Evolutionary conservation across 1,140 invertebrate species (phyloP), one percentile per base, ranked within the genome.

Genomic region (Ceratina japonica): DNA sequence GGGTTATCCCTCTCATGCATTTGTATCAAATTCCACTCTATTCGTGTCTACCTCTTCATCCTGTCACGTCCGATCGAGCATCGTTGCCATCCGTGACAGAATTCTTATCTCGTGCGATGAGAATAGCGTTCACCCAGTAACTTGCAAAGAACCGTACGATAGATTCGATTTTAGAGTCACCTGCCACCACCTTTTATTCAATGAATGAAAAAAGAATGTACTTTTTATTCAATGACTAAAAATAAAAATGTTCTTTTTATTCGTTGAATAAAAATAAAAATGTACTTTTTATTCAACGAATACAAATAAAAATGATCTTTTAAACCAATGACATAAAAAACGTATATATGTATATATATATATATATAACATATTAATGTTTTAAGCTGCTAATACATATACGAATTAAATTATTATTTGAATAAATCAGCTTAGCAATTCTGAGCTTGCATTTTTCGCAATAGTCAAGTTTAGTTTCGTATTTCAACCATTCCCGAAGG

Each of bases 11-110:
- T 59, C 37, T 70, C 49, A 5, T 52, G 54, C 56, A 76, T 76
- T 70, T 59, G 44, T 51, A 76, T 62, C 65, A 61, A 70, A 69
- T 49, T 51, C 5, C 18, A 31, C 44, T 15, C 44, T 31, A 31
- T 61, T 37, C 44, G n/a, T 49, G 16, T 24, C 54, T 44, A 22
- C 37, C 54, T 44, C 64, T 51, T 31, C 37, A 16, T 44, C 37
- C 44, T 18, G 64, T 58, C 56, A 22, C 37, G 52, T 72, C 37
- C 70, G 70, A 72, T 72, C 37, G 69, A 27, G 66, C 66, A n/a
- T 54, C 16, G 49, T 69, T 20, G 44, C 15, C 44, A 16, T 16
- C 10, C 49, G 51, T 54, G 24, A 52, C 2, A 12, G 66, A 70
- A 70, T 70, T 70, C 56, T 70, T 54, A 70, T 70, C 66, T 56